Base-by-base conservation (phyloP, 2,113 vertebrate genomes). In the Piaya cayana region DNA sequence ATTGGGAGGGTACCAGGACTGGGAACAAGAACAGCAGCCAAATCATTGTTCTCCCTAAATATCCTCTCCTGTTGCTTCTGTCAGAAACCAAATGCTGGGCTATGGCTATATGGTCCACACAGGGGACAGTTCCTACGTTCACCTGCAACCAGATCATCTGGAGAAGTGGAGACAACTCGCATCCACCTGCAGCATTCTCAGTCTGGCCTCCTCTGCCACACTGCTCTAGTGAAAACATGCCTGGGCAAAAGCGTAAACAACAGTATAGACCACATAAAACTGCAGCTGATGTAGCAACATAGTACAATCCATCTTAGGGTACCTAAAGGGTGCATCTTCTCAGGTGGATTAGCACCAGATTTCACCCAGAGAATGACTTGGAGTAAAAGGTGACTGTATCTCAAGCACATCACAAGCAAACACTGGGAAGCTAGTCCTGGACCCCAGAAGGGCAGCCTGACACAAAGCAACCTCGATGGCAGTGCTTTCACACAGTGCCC, bases 311-410 rank as follows among this genome's bases (percentile, higher is more conserved):
- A 16, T 29, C 32, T 29, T 21, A 8, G 6, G 22, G 20, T 10
- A 32, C 36, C 19, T 43, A 36, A 52, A 42, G 19, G 13, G 19
- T 20, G 12, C 20, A 53, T 63, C 34, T 27, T 39, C 32, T 52
- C 18, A 43, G 34, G 27, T 9, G 23, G 11, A 36, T 37, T 15
- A 70, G 34, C 1, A 0, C 5, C 0, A 0, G 20, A 60, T 64
- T 60, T 69, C 37, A 80, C 12, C 11, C 68, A 49, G 17, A 86
- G n/a, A 83, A 72, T 3, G 11, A 15, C 37, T 37, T 23, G 37
- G 14, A 84, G 21, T 12, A 32, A 67, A 50, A 86, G 37, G 60
- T 36, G 60, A 43, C 32, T 2, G 0, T 65, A 39, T 63, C 36
- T 65, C 77, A 89, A 81, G 52, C 36, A 34, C 53, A 81, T 67